phyloP scores from a whole-genome alignment of 2,888 invertebrate species.

The Sycophila texana region DNA sequence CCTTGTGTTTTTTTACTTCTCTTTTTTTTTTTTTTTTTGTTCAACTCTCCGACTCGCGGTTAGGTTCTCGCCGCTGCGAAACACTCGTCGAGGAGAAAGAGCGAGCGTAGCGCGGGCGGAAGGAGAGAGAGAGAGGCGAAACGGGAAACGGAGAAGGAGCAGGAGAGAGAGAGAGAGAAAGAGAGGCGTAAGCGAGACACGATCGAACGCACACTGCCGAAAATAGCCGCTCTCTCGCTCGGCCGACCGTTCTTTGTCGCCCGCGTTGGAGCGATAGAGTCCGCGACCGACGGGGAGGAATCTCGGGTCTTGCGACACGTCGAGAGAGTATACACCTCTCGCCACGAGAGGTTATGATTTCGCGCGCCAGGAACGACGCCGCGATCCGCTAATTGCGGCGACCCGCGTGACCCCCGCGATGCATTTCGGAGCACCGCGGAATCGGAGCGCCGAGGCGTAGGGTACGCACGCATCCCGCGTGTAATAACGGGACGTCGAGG shows the following conservation, averaged over 20 bases:
- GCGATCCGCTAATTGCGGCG: too few relatives aligned
- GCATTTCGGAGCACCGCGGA: too few relatives aligned
- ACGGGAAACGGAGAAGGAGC: background rate
- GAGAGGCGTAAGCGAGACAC: conserved; percentile 15
- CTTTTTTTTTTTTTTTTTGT: conserved; percentile 7
- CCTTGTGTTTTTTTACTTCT: background rate
- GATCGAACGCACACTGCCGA: conserved; percentile 48
- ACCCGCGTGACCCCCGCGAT: too few relatives aligned
- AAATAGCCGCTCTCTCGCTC: conserved; percentile 42
- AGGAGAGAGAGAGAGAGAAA: background rate
- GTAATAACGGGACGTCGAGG: too few relatives aligned
- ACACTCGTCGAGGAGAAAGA: background rate
- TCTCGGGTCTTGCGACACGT: background rate
- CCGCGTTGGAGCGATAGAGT: conserved; percentile 30
- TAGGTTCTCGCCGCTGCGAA: too few relatives aligned
- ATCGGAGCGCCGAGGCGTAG: too few relatives aligned
- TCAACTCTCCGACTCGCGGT: background rate
- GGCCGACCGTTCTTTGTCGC: conserved; percentile 15
- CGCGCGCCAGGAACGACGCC: too few relatives aligned
- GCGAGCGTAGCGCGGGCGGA: background rate
- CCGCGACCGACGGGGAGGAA: conserved; percentile 11
- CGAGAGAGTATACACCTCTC: too few relatives aligned
- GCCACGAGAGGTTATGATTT: too few relatives aligned
- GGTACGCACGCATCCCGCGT: too few relatives aligned
- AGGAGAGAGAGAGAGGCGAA: conserved; percentile 1